Evolutionary conservation across 1,140 invertebrate genomes (phyloP).

Genomic region (Ridgeia piscesae): DNA sequence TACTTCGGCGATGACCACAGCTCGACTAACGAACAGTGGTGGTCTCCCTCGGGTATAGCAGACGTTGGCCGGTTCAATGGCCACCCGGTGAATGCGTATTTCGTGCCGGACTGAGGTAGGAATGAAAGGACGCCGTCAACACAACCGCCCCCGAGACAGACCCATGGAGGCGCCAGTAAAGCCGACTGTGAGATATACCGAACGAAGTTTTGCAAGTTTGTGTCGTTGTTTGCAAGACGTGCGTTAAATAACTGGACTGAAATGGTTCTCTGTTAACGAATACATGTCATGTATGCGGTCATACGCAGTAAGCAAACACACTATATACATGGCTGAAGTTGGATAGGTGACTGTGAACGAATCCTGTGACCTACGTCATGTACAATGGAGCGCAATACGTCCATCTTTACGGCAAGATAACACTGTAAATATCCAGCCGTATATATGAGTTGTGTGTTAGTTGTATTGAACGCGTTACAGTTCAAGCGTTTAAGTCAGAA

Average conservation of each 20-base stretch:
- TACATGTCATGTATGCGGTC: not conserved
- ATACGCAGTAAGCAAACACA: not conserved
- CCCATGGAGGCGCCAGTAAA: not conserved
- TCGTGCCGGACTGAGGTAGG: not conserved
- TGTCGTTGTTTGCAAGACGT: not conserved
- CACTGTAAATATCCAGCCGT: not conserved
- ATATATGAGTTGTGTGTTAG: not conserved
- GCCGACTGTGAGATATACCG: not conserved
- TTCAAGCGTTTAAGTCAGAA: not conserved
- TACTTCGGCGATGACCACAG: not conserved
- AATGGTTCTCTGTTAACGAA: not conserved
- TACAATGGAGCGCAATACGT: not conserved
- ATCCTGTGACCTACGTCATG: not conserved
- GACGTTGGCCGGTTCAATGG: not conserved
- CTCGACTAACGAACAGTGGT: not conserved
- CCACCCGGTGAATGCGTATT: not conserved
- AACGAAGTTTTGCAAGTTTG: not conserved
- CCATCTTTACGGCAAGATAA: not conserved
- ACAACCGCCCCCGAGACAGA: too few relatives aligned
- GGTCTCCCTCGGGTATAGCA: not conserved
- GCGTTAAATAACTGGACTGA: not conserved
- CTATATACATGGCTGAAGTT: not conserved
- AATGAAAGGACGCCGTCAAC: not conserved
- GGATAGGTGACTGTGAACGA: not conserved
- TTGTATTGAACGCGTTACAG: not conserved